Percentiles rank a stretch among this genome's conserved stretches.
Evolutionary conservation across 1,140 invertebrate species (phyloP).

Genomic region (Ganaspis sp.): DNA sequence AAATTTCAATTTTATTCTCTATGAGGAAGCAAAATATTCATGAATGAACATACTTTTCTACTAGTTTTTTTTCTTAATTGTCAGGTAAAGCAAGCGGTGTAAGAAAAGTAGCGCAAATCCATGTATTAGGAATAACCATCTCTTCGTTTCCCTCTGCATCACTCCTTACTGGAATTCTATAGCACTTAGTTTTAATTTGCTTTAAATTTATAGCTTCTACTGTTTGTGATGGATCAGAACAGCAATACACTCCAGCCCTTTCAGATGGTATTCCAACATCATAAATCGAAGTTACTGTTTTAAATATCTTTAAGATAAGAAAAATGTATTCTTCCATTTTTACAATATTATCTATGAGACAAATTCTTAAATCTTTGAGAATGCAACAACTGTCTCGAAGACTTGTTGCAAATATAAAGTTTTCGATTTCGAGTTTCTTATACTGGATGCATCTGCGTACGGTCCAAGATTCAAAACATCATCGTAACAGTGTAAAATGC

Average conservation of each 20-base stretch:
- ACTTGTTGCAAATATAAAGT: not conserved
- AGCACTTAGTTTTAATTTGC: not conserved
- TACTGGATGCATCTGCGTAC: not conserved
- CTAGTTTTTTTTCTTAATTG: not conserved
- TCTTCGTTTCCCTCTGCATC: not conserved
- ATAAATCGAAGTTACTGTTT: not conserved
- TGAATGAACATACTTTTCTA: too few species aligned
- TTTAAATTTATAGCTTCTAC: not conserved
- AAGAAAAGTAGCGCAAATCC: not conserved
- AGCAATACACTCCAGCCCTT: not conserved
- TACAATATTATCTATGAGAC: not conserved
- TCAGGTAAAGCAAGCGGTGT: not conserved
- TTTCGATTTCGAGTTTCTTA: not conserved
- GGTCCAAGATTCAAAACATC: conserved; percentile 36
- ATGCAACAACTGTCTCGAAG: not conserved
- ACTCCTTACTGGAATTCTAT: conserved; percentile 19
- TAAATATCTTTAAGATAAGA: not conserved
- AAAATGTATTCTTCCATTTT: not conserved
- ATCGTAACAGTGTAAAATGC: conserved; percentile 31
- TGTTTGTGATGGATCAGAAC: not conserved
- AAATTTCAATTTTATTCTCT: too few species aligned
- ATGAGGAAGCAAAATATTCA: too few species aligned
- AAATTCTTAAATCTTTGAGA: not conserved
- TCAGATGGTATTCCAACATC: not conserved
- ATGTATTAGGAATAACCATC: not conserved